phyloP scores from a whole-genome alignment of 2,888 invertebrate genomes.

The Napeogenes sylphis region DNA sequence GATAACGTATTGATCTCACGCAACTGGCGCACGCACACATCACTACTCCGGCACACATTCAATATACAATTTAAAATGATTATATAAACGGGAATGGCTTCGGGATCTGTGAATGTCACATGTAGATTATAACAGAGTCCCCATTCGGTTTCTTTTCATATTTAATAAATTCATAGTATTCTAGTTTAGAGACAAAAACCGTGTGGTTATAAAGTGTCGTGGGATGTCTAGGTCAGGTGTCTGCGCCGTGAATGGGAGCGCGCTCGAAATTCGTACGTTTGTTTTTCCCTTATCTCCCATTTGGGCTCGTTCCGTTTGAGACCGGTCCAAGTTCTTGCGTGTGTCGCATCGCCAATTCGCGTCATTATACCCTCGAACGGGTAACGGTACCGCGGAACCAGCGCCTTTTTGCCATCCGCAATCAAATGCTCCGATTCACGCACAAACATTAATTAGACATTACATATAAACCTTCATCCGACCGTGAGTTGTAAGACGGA shows the following conservation, averaged over 20 bases:
- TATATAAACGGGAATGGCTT: no score
- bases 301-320: conserved; percentile 52
- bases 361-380: conserved; percentile 49
- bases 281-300: conserved; percentile 62
- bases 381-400: conserved; percentile 61
- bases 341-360: conserved; percentile 61
- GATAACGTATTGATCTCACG: conserved; percentile 59
- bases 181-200: conserved; percentile 6
- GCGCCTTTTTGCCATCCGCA: conserved; percentile 57
- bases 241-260: conserved; percentile 50
- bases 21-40: conserved; percentile 49
- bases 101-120: no score
- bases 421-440: conserved; percentile 62
- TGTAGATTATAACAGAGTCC: background rate
- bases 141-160: conserved; percentile 10
- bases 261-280: conserved; percentile 54
- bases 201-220: conserved; percentile 2
- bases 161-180: conserved; percentile 7
- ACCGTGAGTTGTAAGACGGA: conserved; percentile 46
- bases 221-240: conserved; percentile 47
- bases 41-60: conserved; percentile 23
- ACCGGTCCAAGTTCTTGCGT: conserved; percentile 63
- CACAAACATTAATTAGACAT: conserved; percentile 59
- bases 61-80: conserved; percentile 17
- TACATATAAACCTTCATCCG: conserved; percentile 50